Conservation (phyloP, 2,797 vertebrate genomes). For the Gymnopithys bicolor region DNA sequence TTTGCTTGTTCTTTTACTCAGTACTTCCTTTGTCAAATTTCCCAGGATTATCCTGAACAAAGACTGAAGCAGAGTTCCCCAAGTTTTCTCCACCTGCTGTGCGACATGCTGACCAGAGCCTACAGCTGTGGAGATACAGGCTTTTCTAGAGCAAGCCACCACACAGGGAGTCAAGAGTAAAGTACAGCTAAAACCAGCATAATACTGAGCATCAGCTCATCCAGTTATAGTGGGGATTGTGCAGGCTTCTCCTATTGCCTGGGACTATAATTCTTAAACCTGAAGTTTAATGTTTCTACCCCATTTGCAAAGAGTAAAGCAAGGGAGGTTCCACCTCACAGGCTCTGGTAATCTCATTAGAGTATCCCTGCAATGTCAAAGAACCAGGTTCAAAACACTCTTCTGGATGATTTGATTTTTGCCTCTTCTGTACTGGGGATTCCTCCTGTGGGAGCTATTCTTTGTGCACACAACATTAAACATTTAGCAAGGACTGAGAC, state of each 20-base stretch:
- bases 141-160: background rate
- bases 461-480: constrained; percentile 43
- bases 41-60: background rate
- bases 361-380: constrained; percentile 12
- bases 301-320: background rate
- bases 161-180: background rate
- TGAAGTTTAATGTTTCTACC: background rate
- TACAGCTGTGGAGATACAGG: background rate
- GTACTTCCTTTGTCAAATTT: background rate
- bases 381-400: constrained; percentile 18
- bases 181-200: background rate
- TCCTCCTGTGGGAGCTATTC: constrained; percentile 39
- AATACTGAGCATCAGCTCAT: background rate
- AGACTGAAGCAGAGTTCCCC: background rate
- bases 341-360: constrained; percentile 53
- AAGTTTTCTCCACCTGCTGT: background rate
- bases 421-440: background rate
- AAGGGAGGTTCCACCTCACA: constrained; percentile 6
- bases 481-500: constrained; percentile 36
- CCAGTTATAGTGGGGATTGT: background rate
- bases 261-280: background rate
- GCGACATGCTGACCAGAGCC: background rate
- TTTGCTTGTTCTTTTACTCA: background rate
- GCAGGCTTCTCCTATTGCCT: background rate
- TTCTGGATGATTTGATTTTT: constrained; percentile 54